Base-by-base conservation (phyloP, 2,797 vertebrate species). In the Fistularia commersonii region DNA sequence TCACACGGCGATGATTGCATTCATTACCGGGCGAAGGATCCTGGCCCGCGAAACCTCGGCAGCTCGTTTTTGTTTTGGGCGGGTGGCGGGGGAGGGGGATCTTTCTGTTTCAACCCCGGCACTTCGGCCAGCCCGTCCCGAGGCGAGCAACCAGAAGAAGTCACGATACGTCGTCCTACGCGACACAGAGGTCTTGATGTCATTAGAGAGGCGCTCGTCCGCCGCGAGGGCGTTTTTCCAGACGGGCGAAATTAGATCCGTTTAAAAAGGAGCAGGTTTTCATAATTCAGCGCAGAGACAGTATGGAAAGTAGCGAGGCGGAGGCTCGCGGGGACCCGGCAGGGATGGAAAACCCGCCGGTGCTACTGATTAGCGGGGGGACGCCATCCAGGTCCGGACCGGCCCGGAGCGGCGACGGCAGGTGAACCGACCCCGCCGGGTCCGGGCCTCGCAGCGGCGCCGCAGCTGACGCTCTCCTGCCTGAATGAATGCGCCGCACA, bases 401-500 rank as follows among this genome's bases (percentile, higher is more conserved):
- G n/a, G n/a, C n/a, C n/a, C n/a, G n/a, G n/a, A n/a, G n/a, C n/a
- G n/a, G n/a, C n/a, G n/a, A n/a, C n/a, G n/a, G n/a, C n/a, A n/a
- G n/a, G n/a, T n/a, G n/a, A n/a, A n/a, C n/a, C n/a, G n/a, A n/a
- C 54, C 61, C 48, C 40, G 52, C 38, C 15, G 8, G 50, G 62
- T 54, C 72, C 54, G 74, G 51, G 76, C 64, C 74, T 71, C n/a
- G 73, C 69, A 67, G 63, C 66, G 68, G 69, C 66, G 70, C 62
- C 57, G 76, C 79, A 79, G 77, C 79, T 77, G 76, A 83, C 64
- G 66, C 72, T 77, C 79, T 82, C 73, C 77, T 83, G 84, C 76
- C 83, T 79, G 79, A 82, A 87, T 88, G 84, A 88, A 83, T 83
- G 77, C 82, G 78, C n/a, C 75, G 87, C 81, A 86, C 88, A 89